A percentile compares a stretch with the other conserved stretches of the same genome.
phyloP scores from a whole-genome alignment of 2,113 vertebrate genomes.

The Notarius quadriscutis region DNA sequence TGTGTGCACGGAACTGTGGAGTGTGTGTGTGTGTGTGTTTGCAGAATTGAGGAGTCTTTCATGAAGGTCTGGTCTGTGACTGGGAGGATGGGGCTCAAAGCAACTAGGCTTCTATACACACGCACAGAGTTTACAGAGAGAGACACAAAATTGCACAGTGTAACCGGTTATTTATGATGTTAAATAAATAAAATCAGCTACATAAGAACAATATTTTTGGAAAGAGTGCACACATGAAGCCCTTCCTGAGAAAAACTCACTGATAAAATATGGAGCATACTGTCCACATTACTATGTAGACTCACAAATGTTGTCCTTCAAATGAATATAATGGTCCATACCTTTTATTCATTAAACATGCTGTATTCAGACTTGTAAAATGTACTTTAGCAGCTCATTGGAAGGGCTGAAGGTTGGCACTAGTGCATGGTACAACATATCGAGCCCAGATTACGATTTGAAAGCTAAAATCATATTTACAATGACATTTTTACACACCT shows the following conservation, averaged over 20 bases:
- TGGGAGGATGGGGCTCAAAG: constrained; percentile 22
- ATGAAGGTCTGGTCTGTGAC: constrained; percentile 28
- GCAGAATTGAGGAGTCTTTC: background rate
- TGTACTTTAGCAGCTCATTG: background rate
- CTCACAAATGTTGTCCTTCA: background rate
- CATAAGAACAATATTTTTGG: background rate
- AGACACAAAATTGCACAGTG: background rate
- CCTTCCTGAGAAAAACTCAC: background rate
- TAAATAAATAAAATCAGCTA: background rate
- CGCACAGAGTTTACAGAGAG: background rate
- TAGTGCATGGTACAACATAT: background rate
- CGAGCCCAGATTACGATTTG: background rate
- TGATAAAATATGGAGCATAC: background rate
- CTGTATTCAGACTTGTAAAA: background rate
- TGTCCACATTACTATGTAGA: background rate
- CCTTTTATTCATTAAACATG: background rate
- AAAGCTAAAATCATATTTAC: background rate
- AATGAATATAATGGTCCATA: background rate
- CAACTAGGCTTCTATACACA: constrained; percentile 8
- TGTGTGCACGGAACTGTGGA: constrained; percentile 7
- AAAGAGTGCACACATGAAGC: background rate
- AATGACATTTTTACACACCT: background rate
- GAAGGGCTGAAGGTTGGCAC: background rate
- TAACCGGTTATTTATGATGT: background rate
- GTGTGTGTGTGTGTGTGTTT: constrained; percentile 34